These are phyloP conservation scores for Dromiciops gliroides DNA, from an alignment of 2,113 vertebrate genomes.

Conservation along the genomic window DNA sequence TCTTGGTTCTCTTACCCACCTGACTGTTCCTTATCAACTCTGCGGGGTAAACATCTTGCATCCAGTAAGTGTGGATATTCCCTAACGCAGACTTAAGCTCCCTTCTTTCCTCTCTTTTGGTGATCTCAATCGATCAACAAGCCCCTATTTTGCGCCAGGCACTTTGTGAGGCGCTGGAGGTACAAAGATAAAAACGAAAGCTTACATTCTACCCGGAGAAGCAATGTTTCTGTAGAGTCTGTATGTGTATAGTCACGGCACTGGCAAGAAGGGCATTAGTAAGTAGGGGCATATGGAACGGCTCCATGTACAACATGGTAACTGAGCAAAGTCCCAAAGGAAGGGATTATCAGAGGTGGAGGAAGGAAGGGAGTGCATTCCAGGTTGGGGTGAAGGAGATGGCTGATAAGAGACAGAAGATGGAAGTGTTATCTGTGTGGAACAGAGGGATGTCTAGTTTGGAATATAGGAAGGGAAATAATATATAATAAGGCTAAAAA, in stretches of 20 bases:
- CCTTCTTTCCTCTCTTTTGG: neutral
- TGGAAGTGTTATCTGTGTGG: neutral
- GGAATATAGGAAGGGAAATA: neutral
- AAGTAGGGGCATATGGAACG: neutral
- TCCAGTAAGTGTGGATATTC: neutral
- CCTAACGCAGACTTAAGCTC: neutral
- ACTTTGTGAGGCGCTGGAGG: neutral
- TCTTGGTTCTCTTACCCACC: neutral
- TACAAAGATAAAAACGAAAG: neutral
- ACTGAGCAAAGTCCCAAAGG: neutral
- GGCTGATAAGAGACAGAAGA: neutral
- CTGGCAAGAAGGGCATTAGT: too few relatives aligned
- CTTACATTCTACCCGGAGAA: neutral
- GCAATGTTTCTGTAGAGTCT: neutral
- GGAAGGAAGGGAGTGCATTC: neutral
- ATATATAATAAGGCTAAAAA: neutral
- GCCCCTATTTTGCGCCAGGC: neutral
- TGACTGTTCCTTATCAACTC: neutral
- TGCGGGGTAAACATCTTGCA: neutral
- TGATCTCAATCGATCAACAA: neutral
- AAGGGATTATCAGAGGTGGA: neutral
- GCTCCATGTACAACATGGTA: neutral
- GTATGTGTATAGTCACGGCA: neutral
- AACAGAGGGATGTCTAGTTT: neutral
- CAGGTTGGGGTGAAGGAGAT: neutral